Conservation (phyloP, 2,113 vertebrate species). For the Malurus elegans region DNA sequence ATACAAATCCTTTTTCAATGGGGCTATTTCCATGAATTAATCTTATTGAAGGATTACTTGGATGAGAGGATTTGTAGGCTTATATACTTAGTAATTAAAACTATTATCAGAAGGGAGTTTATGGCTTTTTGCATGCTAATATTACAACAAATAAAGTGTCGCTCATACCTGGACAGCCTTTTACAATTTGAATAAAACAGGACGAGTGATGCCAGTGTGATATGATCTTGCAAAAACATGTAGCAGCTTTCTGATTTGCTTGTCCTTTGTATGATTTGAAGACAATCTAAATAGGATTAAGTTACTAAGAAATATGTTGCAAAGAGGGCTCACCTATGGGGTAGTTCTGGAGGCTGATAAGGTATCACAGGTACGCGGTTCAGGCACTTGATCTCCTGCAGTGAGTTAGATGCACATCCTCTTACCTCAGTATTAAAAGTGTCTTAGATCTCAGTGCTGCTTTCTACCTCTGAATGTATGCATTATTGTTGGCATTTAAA, state of each 20-base stretch:
- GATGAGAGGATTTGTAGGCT: constrained; percentile 23
- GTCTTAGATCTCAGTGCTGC: not conserved
- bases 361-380: constrained; percentile 33
- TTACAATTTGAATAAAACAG: not conserved
- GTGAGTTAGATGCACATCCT: constrained; percentile 55
- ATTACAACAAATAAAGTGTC: not conserved
- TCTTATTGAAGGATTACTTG: constrained; percentile 35
- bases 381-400: constrained; percentile 54
- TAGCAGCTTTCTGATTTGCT: constrained; percentile 11
- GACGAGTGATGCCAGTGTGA: not conserved
- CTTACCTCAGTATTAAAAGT: constrained; percentile 39
- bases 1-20: constrained; percentile 12
- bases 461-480: constrained; percentile 28
- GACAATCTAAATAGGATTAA: constrained; percentile 61
- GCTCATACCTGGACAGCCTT: not conserved
- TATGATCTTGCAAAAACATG: constrained; percentile 44
- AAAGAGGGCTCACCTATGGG: not conserved
- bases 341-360: not conserved
- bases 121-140: not conserved
- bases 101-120: constrained; percentile 17
- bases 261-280: constrained; percentile 50
- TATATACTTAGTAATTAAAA: constrained; percentile 56
- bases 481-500: constrained; percentile 32
- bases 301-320: constrained; percentile 55
- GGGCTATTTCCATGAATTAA: constrained; percentile 27